Conservation (phyloP, 2,888 invertebrate species). For the Malthinus seriepunctatus region DNA sequence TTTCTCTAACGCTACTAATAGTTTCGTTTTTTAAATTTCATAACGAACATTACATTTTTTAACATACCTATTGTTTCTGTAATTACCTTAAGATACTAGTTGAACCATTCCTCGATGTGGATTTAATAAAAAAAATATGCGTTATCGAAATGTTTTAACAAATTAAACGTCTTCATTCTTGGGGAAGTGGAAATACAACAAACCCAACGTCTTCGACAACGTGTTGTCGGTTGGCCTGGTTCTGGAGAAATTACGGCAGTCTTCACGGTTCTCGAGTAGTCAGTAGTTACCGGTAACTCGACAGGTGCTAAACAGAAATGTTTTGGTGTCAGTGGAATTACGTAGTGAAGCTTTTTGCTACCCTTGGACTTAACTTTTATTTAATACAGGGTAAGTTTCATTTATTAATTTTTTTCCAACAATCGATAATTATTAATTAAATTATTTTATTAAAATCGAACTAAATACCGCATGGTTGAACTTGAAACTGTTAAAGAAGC, state of each 20-base stretch:
- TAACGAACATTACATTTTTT: no score
- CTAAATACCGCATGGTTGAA: constrained; percentile 12
- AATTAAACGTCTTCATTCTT: constrained; percentile 12
- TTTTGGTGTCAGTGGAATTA: constrained; percentile 33
- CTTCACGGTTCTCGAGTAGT: constrained; percentile 28
- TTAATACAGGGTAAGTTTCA: constrained; percentile 14
- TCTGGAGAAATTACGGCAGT: constrained; percentile 32
- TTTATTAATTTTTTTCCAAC: background rate
- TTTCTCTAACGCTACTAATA: no score
- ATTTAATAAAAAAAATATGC: no score
- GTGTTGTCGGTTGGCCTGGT: constrained; percentile 38
- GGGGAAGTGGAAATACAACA: constrained; percentile 24
- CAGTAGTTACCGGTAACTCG: constrained; percentile 25
- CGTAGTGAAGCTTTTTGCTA: constrained; percentile 23
- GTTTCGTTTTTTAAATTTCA: no score
- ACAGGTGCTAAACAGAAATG: constrained; percentile 30
- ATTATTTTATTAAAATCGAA: background rate
- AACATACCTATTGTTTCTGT: no score
- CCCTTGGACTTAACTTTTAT: constrained; percentile 31
- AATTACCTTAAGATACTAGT: no score
- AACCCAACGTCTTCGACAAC: constrained; percentile 22
- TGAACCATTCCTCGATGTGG: no score
- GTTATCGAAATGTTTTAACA: background rate
- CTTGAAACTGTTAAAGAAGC: constrained; percentile 20
- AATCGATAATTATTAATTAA: constrained; percentile 1